Evolutionary conservation across 64 coral and sea anemone genomes (phyloP).

Genomic region (Astreopora myriophthalma): DNA sequence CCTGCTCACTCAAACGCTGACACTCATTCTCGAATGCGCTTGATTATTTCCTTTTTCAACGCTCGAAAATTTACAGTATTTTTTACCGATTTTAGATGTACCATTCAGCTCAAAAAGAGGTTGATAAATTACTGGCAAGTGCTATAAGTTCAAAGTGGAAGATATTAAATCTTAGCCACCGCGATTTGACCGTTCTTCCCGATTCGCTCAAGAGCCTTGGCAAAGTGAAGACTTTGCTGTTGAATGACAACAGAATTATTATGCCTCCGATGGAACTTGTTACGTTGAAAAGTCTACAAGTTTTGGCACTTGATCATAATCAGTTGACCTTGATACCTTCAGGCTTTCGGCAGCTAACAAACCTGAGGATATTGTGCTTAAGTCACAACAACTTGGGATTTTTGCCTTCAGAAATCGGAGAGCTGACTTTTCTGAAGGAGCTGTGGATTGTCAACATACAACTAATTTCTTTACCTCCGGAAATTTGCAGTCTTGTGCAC

Average conservation of each 20-base stretch:
- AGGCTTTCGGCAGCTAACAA: constrained; percentile 86
- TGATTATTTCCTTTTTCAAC: neutral
- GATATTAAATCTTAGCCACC: constrained; percentile 86
- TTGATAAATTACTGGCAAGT: constrained; percentile 74
- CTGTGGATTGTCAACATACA: constrained; percentile 96
- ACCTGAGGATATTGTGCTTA: constrained; percentile 77
- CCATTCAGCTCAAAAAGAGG: constrained; percentile 82
- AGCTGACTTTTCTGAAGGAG: constrained; percentile 68
- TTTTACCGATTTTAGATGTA: constrained; percentile 44
- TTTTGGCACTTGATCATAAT: constrained; percentile 87
- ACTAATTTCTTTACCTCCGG: constrained; percentile 88
- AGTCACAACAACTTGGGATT: constrained; percentile 96
- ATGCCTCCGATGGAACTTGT: constrained; percentile 96
- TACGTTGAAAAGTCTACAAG: constrained; percentile 76
- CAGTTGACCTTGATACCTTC: constrained; percentile 92
- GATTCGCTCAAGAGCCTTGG: constrained; percentile 74
- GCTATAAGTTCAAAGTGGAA: constrained; percentile 60
- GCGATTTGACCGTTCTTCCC: constrained; percentile 89
- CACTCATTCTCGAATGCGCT: neutral
- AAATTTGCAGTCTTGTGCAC: constrained; percentile 81
- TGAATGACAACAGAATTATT: constrained; percentile 95
- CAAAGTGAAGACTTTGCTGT: constrained; percentile 68
- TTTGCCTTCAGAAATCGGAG: constrained; percentile 87
- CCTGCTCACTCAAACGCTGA: neutral
- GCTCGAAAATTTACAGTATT: too few species aligned